phyloP scores from a whole-genome alignment of 64 coral and sea anemone species.

The Actinia tenebrosa region DNA sequence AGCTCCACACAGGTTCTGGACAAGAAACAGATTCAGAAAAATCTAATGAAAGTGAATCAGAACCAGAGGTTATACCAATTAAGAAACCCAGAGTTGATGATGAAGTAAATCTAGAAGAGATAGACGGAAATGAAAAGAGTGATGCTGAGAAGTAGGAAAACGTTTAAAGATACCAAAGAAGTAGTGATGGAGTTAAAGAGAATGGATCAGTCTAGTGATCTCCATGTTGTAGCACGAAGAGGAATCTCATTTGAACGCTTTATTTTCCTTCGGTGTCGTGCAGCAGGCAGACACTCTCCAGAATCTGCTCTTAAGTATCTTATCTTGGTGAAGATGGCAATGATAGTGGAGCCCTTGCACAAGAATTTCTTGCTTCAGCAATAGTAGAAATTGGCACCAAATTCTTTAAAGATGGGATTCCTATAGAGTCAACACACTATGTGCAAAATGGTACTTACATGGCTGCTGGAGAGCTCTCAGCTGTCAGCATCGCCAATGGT shows the following conservation, averaged over 20 bases:
- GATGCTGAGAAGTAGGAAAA: too few species aligned
- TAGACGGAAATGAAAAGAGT: too few species aligned
- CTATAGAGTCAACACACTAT: conserved; percentile 23
- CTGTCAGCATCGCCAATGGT: conserved; percentile 3
- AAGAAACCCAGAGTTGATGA: too few species aligned
- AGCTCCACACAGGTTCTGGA: conserved; percentile 5
- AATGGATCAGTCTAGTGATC: conserved; percentile 30
- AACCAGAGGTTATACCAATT: not conserved
- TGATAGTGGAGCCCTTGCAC: conserved; percentile 47
- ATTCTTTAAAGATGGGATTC: conserved; percentile 7
- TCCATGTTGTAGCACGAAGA: conserved; percentile 40
- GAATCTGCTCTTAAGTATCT: conserved; percentile 37
- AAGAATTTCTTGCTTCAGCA: conserved; percentile 37
- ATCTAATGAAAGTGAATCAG: conserved; percentile 34
- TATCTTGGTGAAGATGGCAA: conserved; percentile 53
- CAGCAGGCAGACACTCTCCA: conserved; percentile 40
- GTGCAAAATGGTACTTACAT: conserved; percentile 11
- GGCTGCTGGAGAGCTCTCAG: conserved; percentile 26
- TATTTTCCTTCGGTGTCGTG: conserved; percentile 37
- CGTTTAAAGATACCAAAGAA: too few species aligned
- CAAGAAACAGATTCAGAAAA: conserved; percentile 7
- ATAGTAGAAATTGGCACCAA: conserved; percentile 22
- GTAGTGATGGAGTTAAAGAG: conserved; percentile 52
- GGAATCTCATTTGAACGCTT: conserved; percentile 39
- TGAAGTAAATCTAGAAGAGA: too few species aligned